Evolutionary conservation across 2,797 vertebrate genomes (phyloP).

Genomic region (Sebastes nivosus): DNA sequence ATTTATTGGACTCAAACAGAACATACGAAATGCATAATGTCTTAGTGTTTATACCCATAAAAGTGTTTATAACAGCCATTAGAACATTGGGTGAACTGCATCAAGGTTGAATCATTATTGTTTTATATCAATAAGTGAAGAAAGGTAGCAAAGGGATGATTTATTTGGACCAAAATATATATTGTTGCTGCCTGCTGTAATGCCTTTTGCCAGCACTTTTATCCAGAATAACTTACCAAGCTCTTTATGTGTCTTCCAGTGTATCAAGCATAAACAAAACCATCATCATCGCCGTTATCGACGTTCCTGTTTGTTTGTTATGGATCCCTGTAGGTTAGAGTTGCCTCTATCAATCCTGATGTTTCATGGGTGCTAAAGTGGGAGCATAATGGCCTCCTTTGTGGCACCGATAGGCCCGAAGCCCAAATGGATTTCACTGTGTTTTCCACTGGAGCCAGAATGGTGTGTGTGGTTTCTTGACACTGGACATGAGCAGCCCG

Average conservation of each 20-base stretch:
- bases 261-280: background rate
- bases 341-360: slow-evolving; percentile 17
- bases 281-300: background rate
- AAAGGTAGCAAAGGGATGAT: background rate
- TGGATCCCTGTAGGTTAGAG: slow-evolving; percentile 19
- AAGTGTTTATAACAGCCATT: background rate
- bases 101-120: background rate
- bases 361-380: slow-evolving; percentile 37
- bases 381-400: slow-evolving; percentile 61
- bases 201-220: background rate
- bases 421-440: slow-evolving; percentile 53
- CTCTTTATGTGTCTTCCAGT: background rate
- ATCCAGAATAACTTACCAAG: background rate
- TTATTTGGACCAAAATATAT: background rate
- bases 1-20: background rate
- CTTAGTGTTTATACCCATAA: too few species aligned
- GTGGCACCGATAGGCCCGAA: slow-evolving; percentile 62
- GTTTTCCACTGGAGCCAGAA: slow-evolving; percentile 55
- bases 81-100: background rate
- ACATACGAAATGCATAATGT: background rate
- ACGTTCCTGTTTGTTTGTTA: slow-evolving; percentile 8
- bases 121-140: background rate
- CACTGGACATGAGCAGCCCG: slow-evolving; percentile 40
- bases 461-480: slow-evolving; percentile 40
- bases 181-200: background rate